Evolutionary conservation across 2,888 invertebrate species (phyloP).

Genomic region (Pammene fasciana): DNA sequence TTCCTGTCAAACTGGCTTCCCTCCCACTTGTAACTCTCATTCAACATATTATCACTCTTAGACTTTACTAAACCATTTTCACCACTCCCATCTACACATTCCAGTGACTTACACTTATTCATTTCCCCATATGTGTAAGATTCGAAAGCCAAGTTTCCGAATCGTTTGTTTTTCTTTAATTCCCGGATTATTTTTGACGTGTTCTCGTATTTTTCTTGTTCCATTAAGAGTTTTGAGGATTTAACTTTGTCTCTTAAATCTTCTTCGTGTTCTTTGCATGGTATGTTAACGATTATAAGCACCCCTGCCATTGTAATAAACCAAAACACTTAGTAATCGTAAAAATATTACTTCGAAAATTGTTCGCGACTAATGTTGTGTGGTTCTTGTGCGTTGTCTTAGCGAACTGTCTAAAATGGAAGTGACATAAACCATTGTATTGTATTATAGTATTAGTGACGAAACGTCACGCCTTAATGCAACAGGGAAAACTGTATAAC

Average conservation of each 20-base stretch:
- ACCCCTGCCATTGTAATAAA: constrained; percentile 79
- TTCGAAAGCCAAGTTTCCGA: constrained; percentile 47
- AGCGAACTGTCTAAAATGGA: constrained; percentile 19
- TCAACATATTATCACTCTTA: constrained; percentile 56
- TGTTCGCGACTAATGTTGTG: background rate
- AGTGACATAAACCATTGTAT: constrained; percentile 38
- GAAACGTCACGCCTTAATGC: constrained; percentile 42
- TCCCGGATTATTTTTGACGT: constrained; percentile 53
- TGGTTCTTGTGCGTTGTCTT: constrained; percentile 9
- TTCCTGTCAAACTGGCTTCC: constrained; percentile 46
- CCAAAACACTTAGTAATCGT: background rate
- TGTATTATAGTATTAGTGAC: constrained; percentile 36
- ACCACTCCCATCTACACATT: constrained; percentile 50
- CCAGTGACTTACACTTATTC: constrained; percentile 57
- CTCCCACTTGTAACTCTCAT: constrained; percentile 44
- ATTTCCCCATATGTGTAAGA: constrained; percentile 47
- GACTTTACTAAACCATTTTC: constrained; percentile 51
- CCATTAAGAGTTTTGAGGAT: constrained; percentile 47
- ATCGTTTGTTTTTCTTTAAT: constrained; percentile 53
- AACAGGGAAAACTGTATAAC: constrained; percentile 48
- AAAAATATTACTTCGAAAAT: background rate
- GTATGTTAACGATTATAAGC: constrained; percentile 83
- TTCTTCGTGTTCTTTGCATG: constrained; percentile 78
- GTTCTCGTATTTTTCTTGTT: constrained; percentile 53
- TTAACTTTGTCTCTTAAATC: constrained; percentile 52